Evolutionary conservation across 2,797 vertebrate species (phyloP).

Genomic region (Melanogrammus aeglefinus): DNA sequence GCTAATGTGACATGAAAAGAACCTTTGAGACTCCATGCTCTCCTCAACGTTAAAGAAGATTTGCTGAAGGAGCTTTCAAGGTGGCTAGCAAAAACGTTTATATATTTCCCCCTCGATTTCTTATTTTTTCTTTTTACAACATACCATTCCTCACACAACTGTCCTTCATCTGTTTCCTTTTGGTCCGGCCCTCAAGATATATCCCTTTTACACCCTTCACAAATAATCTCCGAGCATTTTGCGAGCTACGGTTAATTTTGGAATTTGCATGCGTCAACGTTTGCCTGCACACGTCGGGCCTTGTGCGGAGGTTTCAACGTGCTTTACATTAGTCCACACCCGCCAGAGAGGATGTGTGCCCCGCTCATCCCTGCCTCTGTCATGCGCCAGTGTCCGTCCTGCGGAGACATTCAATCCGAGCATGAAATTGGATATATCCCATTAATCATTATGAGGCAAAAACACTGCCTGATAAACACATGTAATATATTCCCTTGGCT

Average conservation of each 20-base stretch:
- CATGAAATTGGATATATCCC: slow-evolving; percentile 46
- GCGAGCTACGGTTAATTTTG: neutral
- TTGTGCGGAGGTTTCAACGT: neutral
- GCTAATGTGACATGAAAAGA: slow-evolving; percentile 41
- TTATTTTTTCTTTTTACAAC: slow-evolving; percentile 22
- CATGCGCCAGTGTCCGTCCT: slow-evolving; percentile 22
- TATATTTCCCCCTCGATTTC: slow-evolving; percentile 4
- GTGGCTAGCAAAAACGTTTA: slow-evolving; percentile 44
- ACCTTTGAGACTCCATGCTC: slow-evolving; percentile 48
- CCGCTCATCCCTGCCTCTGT: slow-evolving; percentile 4
- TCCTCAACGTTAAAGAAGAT: slow-evolving; percentile 29
- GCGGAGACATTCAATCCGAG: slow-evolving; percentile 57
- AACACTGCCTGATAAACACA: slow-evolving; percentile 50
- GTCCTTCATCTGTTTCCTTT: slow-evolving; percentile 23
- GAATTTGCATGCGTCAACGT: slow-evolving; percentile 17
- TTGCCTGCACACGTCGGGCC: neutral
- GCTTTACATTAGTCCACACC: neutral
- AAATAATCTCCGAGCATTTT: neutral
- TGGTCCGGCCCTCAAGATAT: slow-evolving; percentile 25
- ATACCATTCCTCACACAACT: too few relatives aligned
- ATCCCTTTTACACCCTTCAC: slow-evolving; percentile 10
- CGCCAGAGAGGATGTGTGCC: slow-evolving; percentile 31
- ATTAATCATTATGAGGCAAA: slow-evolving; percentile 29
- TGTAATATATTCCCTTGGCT: slow-evolving; percentile 39
- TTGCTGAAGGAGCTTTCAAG: slow-evolving; percentile 65